These are phyloP conservation scores for Platorchestia sp. DNA, from an alignment of 1,140 invertebrate genomes.

Conservation along the genomic window DNA sequence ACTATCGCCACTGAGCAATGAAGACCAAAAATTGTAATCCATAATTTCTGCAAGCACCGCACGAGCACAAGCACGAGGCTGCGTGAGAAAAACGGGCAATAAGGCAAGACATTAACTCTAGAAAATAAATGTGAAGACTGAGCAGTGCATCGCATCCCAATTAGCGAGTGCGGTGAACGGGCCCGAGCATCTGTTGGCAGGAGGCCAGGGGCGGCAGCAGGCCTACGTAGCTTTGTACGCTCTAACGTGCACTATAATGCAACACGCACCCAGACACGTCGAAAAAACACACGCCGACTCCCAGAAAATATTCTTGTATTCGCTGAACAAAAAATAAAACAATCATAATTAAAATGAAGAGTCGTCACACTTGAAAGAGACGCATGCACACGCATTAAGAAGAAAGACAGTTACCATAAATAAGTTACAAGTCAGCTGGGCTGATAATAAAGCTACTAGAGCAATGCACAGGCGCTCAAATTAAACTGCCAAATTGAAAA, in stretches of 20 bases:
- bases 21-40: neutral
- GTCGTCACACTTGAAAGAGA: neutral
- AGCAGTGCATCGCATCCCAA: conserved; percentile 27
- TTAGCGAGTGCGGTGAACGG: neutral
- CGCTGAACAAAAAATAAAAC: neutral
- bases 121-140: conserved; percentile 1
- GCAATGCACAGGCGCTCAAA: too few species aligned
- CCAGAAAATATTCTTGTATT: neutral
- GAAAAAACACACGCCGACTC: neutral
- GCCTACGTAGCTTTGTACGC: neutral
- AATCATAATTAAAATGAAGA: neutral
- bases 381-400: neutral
- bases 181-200: neutral
- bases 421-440: neutral
- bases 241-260: neutral
- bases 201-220: neutral
- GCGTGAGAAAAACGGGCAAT: neutral
- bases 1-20: too few species aligned
- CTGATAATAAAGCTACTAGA: neutral
- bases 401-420: neutral
- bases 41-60: neutral
- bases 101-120: neutral
- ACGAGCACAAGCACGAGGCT: neutral
- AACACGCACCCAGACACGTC: neutral
- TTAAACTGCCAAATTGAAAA: too few species aligned